Conservation (phyloP, 1,140 invertebrate species). For the Drosophila tropicalis region DNA sequence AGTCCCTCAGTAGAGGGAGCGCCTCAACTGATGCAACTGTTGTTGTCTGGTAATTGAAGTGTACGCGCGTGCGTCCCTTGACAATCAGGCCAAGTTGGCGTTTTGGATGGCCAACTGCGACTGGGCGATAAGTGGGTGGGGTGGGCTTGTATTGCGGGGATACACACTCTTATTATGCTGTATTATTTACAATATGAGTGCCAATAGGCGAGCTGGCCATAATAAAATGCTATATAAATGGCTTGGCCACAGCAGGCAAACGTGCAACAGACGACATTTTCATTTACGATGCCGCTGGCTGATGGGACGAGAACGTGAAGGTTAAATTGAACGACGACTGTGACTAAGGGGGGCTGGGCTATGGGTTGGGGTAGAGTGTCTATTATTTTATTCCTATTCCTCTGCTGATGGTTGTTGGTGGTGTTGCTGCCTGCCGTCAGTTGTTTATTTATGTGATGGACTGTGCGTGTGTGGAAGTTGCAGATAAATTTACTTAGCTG, state of each 20-base stretch:
- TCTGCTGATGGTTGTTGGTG: neutral
- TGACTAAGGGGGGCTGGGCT: neutral
- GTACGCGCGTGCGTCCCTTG: conserved; percentile 62
- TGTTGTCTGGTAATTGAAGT: conserved; percentile 65
- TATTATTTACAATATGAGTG: conserved; percentile 75
- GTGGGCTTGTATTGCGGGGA: neutral
- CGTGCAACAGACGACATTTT: conserved; percentile 75
- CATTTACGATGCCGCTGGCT: conserved; percentile 60
- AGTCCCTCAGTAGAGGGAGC: conserved; percentile 59
- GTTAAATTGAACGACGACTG: conserved; percentile 40
- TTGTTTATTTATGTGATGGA: conserved; percentile 79
- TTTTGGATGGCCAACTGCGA: conserved; percentile 32
- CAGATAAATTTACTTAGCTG: conserved; percentile 73
- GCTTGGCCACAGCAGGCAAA: conserved; percentile 29
- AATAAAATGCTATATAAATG: conserved; percentile 66
- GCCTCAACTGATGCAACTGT: conserved; percentile 11
- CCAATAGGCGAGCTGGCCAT: conserved; percentile 37
- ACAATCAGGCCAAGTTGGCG: conserved; percentile 44
- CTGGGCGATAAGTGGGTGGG: neutral
- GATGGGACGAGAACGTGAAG: conserved; percentile 16
- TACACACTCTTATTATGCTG: conserved; percentile 55
- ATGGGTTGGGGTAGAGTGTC: conserved; percentile 39
- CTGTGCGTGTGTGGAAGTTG: conserved; percentile 62
- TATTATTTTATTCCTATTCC: conserved; percentile 74
- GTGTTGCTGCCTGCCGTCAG: conserved; percentile 47